A percentile compares a stretch with the other conserved stretches of the same genome.
These are phyloP conservation scores for Salvelinus fontinalis DNA, from an alignment of 2,113 vertebrate genomes.

Conservation along the genomic window DNA sequence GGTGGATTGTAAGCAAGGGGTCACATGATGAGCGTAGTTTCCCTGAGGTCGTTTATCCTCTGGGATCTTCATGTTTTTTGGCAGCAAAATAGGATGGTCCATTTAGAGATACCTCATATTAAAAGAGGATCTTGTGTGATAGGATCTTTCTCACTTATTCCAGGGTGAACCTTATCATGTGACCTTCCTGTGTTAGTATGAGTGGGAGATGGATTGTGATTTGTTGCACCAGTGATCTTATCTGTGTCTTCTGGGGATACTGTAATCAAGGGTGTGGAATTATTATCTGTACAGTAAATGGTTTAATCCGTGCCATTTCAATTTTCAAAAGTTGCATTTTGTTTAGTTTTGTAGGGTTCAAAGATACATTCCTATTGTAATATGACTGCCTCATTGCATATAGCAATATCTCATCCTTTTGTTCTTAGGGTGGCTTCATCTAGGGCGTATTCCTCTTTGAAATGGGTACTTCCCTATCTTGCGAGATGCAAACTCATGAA, in stretches of 20 bases:
- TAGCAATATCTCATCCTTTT: not conserved
- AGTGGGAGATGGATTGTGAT: not conserved
- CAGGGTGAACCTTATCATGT: conserved; percentile 2
- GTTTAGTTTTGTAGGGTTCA: too few relatives aligned
- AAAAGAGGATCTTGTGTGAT: not conserved
- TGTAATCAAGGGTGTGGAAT: not conserved
- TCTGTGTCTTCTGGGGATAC: not conserved
- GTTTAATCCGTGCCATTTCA: not conserved
- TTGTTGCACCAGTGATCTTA: not conserved
- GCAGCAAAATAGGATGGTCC: not conserved
- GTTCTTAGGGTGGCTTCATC: not conserved
- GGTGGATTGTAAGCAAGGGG: conserved; percentile 4
- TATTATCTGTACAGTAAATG: not conserved
- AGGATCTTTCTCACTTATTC: not conserved
- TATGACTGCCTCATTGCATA: not conserved
- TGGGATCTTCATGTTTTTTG: not conserved
- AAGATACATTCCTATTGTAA: too few relatives aligned
- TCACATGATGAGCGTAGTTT: conserved; percentile 2
- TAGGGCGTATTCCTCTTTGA: conserved; percentile 1
- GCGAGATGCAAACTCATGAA: not conserved
- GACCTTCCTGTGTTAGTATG: not conserved
- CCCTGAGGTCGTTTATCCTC: conserved; percentile 6
- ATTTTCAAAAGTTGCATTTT: not conserved
- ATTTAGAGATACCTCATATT: not conserved
- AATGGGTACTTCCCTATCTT: conserved; percentile 1